Conservation (phyloP, 2,888 invertebrate genomes). For the Eueremaeus valkanovi region DNA sequence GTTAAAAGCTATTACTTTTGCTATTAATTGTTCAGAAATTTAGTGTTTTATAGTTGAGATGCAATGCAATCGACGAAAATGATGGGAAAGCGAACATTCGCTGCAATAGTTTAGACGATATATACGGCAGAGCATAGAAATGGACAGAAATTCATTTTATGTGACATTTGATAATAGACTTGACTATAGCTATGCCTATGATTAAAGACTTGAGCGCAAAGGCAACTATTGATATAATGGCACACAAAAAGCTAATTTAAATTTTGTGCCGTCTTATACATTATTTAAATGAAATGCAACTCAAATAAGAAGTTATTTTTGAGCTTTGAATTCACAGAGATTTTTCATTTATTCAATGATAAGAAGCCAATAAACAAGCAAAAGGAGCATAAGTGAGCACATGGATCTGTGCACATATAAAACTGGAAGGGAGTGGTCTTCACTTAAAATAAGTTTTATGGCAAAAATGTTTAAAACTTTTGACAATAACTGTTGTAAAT, state of each 20-base stretch:
- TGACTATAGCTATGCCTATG: background rate
- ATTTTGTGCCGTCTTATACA: slow-evolving; percentile 2
- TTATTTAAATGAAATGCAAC: slow-evolving; percentile 15
- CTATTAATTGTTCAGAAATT: slow-evolving; percentile 24
- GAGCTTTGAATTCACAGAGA: background rate
- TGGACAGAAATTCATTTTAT: slow-evolving; percentile 27
- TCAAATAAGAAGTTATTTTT: slow-evolving; percentile 23
- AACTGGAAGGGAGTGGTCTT: slow-evolving; percentile 2
- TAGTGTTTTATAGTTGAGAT: slow-evolving; percentile 21
- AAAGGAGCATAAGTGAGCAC: too few relatives aligned
- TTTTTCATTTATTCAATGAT: slow-evolving; percentile 28
- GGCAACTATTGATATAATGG: background rate
- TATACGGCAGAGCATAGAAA: background rate
- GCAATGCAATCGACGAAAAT: slow-evolving; percentile 11
- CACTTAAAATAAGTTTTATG: slow-evolving; percentile 12
- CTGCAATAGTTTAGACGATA: background rate
- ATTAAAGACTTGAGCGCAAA: background rate
- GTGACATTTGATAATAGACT: slow-evolving; percentile 25
- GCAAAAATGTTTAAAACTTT: slow-evolving; percentile 1
- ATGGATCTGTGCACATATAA: background rate
- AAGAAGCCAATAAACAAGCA: slow-evolving; percentile 25
- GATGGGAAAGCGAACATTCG: slow-evolving; percentile 22
- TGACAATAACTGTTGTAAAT: slow-evolving; percentile 22
- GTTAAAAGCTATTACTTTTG: slow-evolving; percentile 23
- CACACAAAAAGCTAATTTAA: slow-evolving; percentile 15